Percentiles rank a stretch among this genome's conserved stretches.
These are phyloP conservation scores for Dascyllus trimaculatus DNA, from an alignment of 2,113 vertebrate genomes.

Conservation along the genomic window DNA sequence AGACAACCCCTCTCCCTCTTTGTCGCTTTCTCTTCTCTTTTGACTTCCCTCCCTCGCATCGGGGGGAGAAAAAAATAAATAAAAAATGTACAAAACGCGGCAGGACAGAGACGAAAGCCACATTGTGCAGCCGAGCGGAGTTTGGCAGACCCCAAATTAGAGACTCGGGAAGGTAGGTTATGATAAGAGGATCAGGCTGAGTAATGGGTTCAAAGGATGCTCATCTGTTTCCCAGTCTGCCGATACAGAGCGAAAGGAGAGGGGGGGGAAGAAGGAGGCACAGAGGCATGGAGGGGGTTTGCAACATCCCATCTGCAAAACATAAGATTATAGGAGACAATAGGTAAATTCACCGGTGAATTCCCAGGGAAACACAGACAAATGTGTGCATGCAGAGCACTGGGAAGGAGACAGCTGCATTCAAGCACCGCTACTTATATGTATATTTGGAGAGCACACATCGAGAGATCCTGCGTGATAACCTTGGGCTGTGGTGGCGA, in stretches of 20 bases:
- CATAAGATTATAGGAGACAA: constrained; percentile 80
- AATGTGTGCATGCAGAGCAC: constrained; percentile 30
- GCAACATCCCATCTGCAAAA: constrained; percentile 75
- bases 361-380: constrained; percentile 49
- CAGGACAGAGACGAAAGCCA: constrained; percentile 55
- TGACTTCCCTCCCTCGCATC: constrained; percentile 37
- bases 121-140: constrained; percentile 63
- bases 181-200: constrained; percentile 83
- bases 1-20: constrained; percentile 42
- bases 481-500: constrained; percentile 42
- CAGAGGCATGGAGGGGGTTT: constrained; percentile 48
- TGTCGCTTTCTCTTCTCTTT: constrained; percentile 22
- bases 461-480: neutral
- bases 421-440: constrained; percentile 1
- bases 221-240: constrained; percentile 73
- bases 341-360: constrained; percentile 70
- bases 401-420: constrained; percentile 7
- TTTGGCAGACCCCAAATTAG: constrained; percentile 77
- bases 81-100: constrained; percentile 6
- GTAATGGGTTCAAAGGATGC: constrained; percentile 82
- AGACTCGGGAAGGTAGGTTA: constrained; percentile 77
- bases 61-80: neutral
- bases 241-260: constrained; percentile 33
- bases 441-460: neutral
- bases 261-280: constrained; percentile 19